Evolutionary conservation across 1,140 invertebrate genomes (phyloP), one percentile per base, ranked within the genome.

Genomic region (Drosophila biarmipes): DNA sequence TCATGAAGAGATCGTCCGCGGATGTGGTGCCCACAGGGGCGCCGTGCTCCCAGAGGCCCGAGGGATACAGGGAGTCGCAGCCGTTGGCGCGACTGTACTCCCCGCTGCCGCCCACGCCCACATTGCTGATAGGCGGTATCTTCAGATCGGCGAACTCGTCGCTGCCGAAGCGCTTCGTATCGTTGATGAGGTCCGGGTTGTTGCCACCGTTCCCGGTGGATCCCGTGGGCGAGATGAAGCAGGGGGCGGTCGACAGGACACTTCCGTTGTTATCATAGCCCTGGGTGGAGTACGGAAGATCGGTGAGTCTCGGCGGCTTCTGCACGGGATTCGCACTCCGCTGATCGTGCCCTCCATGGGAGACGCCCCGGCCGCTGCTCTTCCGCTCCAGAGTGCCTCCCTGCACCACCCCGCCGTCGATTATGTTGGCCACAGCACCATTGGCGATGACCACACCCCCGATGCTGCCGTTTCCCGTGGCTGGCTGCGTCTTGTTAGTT

Each of bases 161-260:
- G 69, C 93, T 94, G 14, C 94, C 94, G 27, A 93, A 93, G 11
- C 92, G 90, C 80, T 94, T 93, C 0, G 96, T 96, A 80, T 97
- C 96, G 76, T 96, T 95, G 76, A 97, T 97, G 37, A 97, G 92
- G 91, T 97, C 96, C 6, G 96, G 96, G 90, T 97, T 96, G 61
- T 96, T 96, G 61, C 95, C 94, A 6, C 95, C 94, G 10, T 84
- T 84, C 1, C 80, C 80, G 2, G 95, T 94, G 45, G 95, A 93
- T 5, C 94, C 94, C 2, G 95, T 95, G 19, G 95, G 95, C 12
- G 95, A 96, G 2, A 96, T 95, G 68, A 94, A 95, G 11, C 94
- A 93, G 1, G 94, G 93, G 7, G 93, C 92, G 1, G 93, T 92
- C 27, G 94, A 94, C 17, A 95, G 93, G 6, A 95, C 92, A 74